A percentile compares a stretch with the other conserved stretches of the same genome.
phyloP scores from a whole-genome alignment of 2,113 vertebrate genomes.

The Micromys minutus region DNA sequence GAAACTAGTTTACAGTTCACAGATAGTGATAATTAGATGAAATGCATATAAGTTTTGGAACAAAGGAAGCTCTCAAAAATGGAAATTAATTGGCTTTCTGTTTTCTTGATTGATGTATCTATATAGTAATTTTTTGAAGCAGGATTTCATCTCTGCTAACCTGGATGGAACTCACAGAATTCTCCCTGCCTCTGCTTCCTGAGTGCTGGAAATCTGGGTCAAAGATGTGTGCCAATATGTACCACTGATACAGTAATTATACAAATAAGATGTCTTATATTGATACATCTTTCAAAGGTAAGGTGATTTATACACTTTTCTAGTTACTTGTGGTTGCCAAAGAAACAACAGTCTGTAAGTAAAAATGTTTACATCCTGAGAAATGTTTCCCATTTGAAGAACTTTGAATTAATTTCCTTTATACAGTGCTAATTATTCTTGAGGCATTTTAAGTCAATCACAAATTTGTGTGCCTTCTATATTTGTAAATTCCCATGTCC shows the following conservation, averaged over 20 bases:
- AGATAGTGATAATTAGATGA: conserved; percentile 28
- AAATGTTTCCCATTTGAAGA: conserved; percentile 36
- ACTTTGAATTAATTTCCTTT: neutral
- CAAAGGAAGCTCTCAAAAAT: conserved; percentile 47
- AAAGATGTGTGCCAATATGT: neutral
- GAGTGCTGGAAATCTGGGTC: neutral
- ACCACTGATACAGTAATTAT: neutral
- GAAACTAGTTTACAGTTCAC: neutral
- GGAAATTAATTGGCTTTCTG: conserved; percentile 5
- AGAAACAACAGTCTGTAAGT: neutral
- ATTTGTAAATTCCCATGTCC: conserved; percentile 24
- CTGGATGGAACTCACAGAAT: too few species aligned
- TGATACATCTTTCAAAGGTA: neutral
- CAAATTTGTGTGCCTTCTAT: conserved; percentile 52
- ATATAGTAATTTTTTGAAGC: neutral
- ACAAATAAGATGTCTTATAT: neutral
- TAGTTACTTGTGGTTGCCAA: conserved; percentile 19
- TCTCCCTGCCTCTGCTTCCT: neutral
- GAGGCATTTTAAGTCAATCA: neutral
- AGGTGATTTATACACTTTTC: neutral
- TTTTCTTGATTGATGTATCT: neutral
- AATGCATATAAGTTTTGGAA: neutral
- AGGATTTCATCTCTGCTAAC: neutral
- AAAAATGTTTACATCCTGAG: conserved; percentile 25
- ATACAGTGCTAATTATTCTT: conserved; percentile 29